Base-by-base conservation (phyloP, 2,888 invertebrate species). In the Ryuthela nishihirai region DNA sequence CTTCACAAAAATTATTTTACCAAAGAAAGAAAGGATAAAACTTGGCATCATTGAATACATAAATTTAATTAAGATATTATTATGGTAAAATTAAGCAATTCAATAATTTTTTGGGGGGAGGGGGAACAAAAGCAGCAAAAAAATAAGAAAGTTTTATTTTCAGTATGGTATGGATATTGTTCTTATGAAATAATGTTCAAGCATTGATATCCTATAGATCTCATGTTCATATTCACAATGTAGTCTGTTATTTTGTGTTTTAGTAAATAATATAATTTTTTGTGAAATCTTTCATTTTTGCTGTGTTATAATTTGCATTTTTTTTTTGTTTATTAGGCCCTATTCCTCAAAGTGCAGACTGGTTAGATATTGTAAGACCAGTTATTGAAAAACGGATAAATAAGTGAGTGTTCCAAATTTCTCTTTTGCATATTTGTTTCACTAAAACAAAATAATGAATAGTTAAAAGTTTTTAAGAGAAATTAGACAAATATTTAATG, bases 301-400 rank as follows among this genome's bases (percentile, higher is more conserved):
- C n/a, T n/a, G n/a, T n/a, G n/a, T n/a, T n/a, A n/a, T n/a, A n/a
- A n/a, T n/a, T n/a, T n/a, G n/a, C n/a, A n/a, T n/a, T n/a, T 29
- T 44, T 53, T 34, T 2, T 42, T 10, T 23, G 10, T 12, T n/a
- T n/a, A n/a, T n/a, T 59, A 74, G 75, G 75, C 0, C 79, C 85
- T 2, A 80, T 98, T 38, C 80, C 84, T 18, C 72, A 82, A 0
- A 85, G 85, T 36, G 79, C 83, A 54, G 91, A 94, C 71, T 99
- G 99, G 98, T 82, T 94, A 3, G 87, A 89, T 72, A 81, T 86
- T 1, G 92, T 88, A 0, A 82, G 87, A 46, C 95, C 97, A 0
- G 87, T 94, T 44, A 92, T 99, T 68, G 86, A 89, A 74, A 87
- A 87, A 72, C 79, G 95, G 68, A 98, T 98, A 74, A 87, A 90